phyloP scores from a whole-genome alignment of 2,888 invertebrate genomes.

The Apodemia hepburni region DNA sequence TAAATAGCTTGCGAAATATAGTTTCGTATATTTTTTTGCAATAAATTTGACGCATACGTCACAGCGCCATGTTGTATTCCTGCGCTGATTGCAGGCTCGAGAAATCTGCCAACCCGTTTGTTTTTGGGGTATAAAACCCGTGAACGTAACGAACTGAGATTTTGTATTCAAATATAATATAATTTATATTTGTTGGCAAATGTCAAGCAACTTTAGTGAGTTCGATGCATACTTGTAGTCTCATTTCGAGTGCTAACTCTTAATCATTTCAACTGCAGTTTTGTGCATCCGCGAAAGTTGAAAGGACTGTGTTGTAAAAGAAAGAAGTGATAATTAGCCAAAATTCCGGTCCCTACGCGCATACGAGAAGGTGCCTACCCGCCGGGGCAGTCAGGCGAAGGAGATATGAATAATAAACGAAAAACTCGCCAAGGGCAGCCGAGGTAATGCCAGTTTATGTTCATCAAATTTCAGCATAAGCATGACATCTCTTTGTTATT shows the following conservation, averaged over 20 bases:
- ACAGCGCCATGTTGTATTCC: conserved; percentile 81
- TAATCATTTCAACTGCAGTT: conserved; percentile 75
- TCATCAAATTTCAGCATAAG: conserved; percentile 50
- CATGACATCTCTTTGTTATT: conserved; percentile 76
- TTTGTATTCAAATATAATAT: conserved; percentile 78
- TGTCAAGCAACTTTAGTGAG: conserved; percentile 70
- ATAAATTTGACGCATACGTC: conserved; percentile 74
- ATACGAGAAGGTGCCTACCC: conserved; percentile 89
- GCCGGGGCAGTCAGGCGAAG: conserved; percentile 82
- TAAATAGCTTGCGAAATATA: conserved; percentile 37
- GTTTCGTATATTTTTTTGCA: conserved; percentile 61
- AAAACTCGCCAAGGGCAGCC: conserved; percentile 90
- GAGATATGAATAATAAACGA: conserved; percentile 90
- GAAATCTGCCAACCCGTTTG: conserved; percentile 79
- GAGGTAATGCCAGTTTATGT: conserved; percentile 78
- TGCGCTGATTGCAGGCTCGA: conserved; percentile 81
- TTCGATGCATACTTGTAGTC: conserved; percentile 74
- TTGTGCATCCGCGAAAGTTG: conserved; percentile 81
- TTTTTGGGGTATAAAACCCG: conserved; percentile 77
- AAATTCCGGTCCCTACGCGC: conserved; percentile 93
- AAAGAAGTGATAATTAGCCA: conserved; percentile 81
- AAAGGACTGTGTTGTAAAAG: conserved; percentile 80
- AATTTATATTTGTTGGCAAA: conserved; percentile 77
- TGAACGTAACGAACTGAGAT: conserved; percentile 75
- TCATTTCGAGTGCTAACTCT: conserved; percentile 73